Percentiles rank a stretch among this genome's conserved stretches.
These are phyloP conservation scores for Anastrepha ludens DNA, from an alignment of 1,140 invertebrate species.

Conservation along the genomic window DNA sequence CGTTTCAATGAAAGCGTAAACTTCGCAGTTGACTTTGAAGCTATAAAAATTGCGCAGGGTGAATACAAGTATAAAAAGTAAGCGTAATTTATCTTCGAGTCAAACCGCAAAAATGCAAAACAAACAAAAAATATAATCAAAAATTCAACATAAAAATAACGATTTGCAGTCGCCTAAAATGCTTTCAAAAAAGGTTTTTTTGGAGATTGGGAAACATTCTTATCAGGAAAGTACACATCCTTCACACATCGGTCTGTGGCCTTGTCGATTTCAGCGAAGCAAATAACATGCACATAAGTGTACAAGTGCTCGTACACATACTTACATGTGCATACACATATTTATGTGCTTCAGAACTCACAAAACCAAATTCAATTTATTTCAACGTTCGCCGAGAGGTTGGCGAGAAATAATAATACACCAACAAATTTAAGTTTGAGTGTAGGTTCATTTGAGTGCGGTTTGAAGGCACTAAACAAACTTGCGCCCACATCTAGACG, in stretches of 20 bases:
- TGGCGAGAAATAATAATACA: too few relatives aligned
- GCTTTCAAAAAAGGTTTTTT: neutral
- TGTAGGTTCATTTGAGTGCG: too few relatives aligned
- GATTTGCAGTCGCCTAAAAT: neutral
- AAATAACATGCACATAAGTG: neutral
- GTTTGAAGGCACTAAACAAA: too few relatives aligned
- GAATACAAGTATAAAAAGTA: neutral
- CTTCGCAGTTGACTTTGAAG: neutral
- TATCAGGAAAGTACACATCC: neutral
- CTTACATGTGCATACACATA: too few relatives aligned
- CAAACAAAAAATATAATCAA: neutral
- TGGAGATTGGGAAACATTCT: neutral
- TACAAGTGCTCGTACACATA: neutral
- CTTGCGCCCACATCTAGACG: too few relatives aligned
- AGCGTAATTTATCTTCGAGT: neutral
- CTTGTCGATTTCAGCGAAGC: neutral
- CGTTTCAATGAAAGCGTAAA: neutral
- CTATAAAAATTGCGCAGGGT: neutral
- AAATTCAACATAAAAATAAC: neutral
- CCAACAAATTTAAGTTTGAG: too few relatives aligned
- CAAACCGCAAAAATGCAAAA: neutral
- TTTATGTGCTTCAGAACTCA: too few relatives aligned
- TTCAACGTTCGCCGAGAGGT: too few relatives aligned
- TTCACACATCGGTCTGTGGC: neutral
- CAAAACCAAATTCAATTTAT: too few relatives aligned